A percentile compares a stretch with the other conserved stretches of the same genome.
Evolutionary conservation across 1,140 invertebrate species (phyloP).

Genomic region (Cydia splendana): DNA sequence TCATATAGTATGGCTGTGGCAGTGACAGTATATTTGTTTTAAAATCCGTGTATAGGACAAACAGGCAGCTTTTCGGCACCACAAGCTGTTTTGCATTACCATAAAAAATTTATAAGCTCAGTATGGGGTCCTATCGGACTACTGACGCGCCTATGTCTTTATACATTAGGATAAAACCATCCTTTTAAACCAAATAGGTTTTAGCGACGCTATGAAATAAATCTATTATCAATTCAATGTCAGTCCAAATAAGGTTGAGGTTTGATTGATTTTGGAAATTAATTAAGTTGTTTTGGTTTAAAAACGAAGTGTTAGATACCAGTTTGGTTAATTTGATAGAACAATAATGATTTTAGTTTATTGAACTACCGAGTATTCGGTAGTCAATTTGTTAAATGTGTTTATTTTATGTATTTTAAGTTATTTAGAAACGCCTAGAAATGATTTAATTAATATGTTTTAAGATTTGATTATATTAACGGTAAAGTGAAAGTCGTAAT

Average conservation of each 20-base stretch:
- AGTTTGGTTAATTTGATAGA: conserved; percentile 5
- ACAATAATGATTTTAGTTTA: conserved; percentile 2
- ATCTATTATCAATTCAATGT: background rate
- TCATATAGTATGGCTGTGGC: no score
- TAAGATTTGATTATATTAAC: background rate
- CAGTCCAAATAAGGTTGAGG: background rate
- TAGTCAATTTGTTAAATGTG: conserved; percentile 3
- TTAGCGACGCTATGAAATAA: background rate
- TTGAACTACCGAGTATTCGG: conserved; percentile 1
- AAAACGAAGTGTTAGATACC: background rate
- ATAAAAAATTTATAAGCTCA: background rate
- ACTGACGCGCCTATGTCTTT: background rate
- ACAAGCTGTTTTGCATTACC: background rate
- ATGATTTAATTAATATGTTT: background rate
- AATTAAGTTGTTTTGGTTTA: background rate
- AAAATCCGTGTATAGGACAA: background rate
- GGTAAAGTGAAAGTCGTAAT: background rate
- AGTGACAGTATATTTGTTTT: no score
- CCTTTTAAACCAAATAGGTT: background rate
- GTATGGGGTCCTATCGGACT: conserved; percentile 4
- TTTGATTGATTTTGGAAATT: background rate
- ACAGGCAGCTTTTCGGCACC: background rate
- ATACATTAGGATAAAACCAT: background rate
- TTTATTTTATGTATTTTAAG: conserved; percentile 6
- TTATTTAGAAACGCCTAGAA: background rate